Base-by-base conservation (phyloP, 2,888 invertebrate species). In the Trichopria drosophilae region DNA sequence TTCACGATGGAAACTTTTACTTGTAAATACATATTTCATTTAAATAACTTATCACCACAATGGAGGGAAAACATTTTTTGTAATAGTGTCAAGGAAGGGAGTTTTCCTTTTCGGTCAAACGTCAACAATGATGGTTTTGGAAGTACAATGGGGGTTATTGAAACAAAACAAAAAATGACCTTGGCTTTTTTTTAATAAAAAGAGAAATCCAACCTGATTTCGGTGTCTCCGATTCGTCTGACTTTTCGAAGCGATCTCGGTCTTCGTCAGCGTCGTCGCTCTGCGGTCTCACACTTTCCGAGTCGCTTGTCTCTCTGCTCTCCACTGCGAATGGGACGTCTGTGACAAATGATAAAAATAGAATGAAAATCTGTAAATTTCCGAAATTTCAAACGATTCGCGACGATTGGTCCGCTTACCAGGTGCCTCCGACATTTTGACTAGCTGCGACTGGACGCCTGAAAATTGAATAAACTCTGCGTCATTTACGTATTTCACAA, bases 401-500 rank as follows among this genome's bases (percentile, higher is more conserved):
- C 15, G 22, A 12, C 7, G 48, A 52, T 13, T 16, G 9, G 19
- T 46, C 24, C 55, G 57, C 67, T 66, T 63, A 73, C 73, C 72
- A 73, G 72, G 69, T 59, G 59, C 57, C 62, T 65, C 69, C 64
- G 73, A 73, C 73, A 74, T 74, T 64, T 61, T 55, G 59, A 55
- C 51, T 63, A 50, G 58, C 58, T 53, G 48, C 43, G 51, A 58
- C 58, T 51, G 63, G 60, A 59, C 53, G 60, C 62, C 69, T 70
- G 57, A 19, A 68, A 55, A 34, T 43, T 24, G 22, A 47, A 42
- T 12, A 51, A 40, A 43, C 7, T 19, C 22, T 40, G 6, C 23
- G 31, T 9, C 22, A 34, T 22, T 28, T 47, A 52, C n/a, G n/a
- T n/a, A n/a, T n/a, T n/a, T n/a, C n/a, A n/a, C n/a, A n/a, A n/a